phyloP scores from a whole-genome alignment of 2,797 vertebrate genomes.

The Choloepus didactylus region DNA sequence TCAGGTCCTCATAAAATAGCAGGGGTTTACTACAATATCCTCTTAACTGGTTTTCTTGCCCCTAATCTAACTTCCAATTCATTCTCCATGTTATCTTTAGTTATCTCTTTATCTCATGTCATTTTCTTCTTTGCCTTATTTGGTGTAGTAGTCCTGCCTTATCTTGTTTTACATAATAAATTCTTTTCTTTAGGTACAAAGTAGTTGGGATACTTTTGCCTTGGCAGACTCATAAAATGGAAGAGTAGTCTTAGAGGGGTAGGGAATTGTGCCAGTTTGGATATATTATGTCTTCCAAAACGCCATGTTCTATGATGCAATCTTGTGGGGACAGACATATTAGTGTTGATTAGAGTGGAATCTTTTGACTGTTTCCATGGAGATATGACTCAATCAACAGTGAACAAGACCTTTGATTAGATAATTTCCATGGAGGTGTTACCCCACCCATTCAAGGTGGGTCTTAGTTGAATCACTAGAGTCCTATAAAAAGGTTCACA shows the following conservation, averaged over 20 bases:
- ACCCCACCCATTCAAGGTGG: no score
- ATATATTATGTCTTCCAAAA: no score
- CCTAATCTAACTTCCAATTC: slow-evolving; percentile 26
- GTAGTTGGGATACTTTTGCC: slow-evolving; percentile 15
- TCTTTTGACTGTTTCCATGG: no score
- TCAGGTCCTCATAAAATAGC: neutral
- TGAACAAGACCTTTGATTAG: no score
- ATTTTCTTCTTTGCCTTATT: slow-evolving; percentile 62
- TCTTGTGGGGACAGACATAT: no score
- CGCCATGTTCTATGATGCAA: no score
- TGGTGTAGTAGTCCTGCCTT: slow-evolving; percentile 31
- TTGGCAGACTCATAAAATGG: slow-evolving; percentile 42
- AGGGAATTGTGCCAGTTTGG: neutral
- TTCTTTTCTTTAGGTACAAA: slow-evolving; percentile 59
- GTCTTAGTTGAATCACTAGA: no score
- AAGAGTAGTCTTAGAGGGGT: slow-evolving; percentile 58
- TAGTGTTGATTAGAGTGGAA: no score
- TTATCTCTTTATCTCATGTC: slow-evolving; percentile 43
- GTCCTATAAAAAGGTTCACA: no score
- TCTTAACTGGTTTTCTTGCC: slow-evolving; percentile 38
- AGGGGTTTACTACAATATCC: slow-evolving; percentile 1
- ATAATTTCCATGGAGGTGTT: no score
- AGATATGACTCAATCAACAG: no score
- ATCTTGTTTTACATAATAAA: slow-evolving; percentile 47
- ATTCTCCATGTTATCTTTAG: slow-evolving; percentile 30